Evolutionary conservation across 2,888 invertebrate species (phyloP).

Genomic region (Dichetophora obliterata): DNA sequence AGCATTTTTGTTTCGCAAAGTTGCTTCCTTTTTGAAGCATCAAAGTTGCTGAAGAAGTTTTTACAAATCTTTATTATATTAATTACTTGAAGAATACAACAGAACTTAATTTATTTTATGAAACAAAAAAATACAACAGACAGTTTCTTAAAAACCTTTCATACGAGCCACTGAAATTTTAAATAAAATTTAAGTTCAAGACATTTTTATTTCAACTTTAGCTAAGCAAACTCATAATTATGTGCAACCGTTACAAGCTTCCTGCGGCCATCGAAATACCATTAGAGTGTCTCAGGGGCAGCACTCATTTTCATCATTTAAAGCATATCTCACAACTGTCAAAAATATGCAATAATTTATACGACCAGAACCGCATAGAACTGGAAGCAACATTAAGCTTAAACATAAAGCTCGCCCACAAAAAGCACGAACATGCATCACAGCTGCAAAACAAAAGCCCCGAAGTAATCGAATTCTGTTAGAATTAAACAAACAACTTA

Average conservation of each 20-base stretch:
- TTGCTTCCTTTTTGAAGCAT: too few species aligned
- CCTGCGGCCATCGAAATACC: too few species aligned
- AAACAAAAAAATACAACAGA: too few species aligned
- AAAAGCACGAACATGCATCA: not conserved
- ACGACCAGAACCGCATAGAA: not conserved
- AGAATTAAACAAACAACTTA: not conserved
- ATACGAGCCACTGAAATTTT: not conserved
- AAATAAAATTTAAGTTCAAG: not conserved
- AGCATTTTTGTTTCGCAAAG: too few species aligned
- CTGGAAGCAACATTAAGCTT: not conserved
- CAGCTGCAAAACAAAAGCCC: conserved; percentile 13
- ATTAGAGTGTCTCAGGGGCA: too few species aligned
- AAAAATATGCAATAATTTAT: not conserved
- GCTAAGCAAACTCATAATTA: not conserved
- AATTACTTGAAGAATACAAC: too few species aligned
- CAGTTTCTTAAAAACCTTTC: too few species aligned
- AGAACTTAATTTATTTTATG: too few species aligned
- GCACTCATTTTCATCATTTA: not conserved
- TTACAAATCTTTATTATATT: too few species aligned
- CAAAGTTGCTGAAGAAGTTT: too few species aligned
- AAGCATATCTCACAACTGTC: not conserved
- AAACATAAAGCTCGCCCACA: not conserved
- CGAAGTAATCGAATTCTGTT: conserved; percentile 17
- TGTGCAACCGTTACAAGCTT: too few species aligned
- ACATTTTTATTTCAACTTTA: conserved; percentile 2